A percentile compares a stretch with the other conserved stretches of the same genome.
These are phyloP conservation scores for Drosophila paramelanica DNA, from an alignment of 2,888 invertebrate species.

Conservation along the genomic window DNA sequence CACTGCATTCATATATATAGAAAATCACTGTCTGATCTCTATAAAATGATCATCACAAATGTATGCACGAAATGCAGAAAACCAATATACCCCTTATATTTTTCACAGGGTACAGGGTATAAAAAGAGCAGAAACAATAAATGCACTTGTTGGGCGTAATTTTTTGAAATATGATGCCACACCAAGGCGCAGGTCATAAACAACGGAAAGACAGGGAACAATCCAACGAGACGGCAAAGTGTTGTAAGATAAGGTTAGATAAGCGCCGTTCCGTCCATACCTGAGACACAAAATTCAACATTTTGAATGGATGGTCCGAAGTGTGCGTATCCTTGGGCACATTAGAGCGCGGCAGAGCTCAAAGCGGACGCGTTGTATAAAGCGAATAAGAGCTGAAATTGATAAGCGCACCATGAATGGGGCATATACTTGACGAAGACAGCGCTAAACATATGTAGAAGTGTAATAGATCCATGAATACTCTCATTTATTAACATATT, in stretches of 20 bases:
- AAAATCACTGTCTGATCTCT: no score
- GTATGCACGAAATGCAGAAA: background rate
- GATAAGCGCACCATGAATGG: slow-evolving; percentile 40
- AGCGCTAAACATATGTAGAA: slow-evolving; percentile 1
- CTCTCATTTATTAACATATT: background rate
- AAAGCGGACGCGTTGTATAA: slow-evolving; percentile 20
- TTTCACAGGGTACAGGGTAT: background rate
- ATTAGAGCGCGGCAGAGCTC: slow-evolving; percentile 39
- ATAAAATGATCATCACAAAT: no score
- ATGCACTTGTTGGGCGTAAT: slow-evolving; percentile 72
- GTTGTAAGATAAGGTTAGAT: slow-evolving; percentile 78
- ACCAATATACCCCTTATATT: background rate
- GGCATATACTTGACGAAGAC: slow-evolving; percentile 1
- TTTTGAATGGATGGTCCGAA: slow-evolving; percentile 25
- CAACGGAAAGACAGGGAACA: slow-evolving; percentile 48
- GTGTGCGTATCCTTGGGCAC: slow-evolving; percentile 26
- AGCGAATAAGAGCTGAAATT: slow-evolving; percentile 21
- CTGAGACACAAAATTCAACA: slow-evolving; percentile 28
- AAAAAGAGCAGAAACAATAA: slow-evolving; percentile 52
- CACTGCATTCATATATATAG: no score
- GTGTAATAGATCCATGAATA: slow-evolving; percentile 12
- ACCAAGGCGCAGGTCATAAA: slow-evolving; percentile 76
- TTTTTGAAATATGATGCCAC: slow-evolving; percentile 76
- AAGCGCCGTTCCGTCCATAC: slow-evolving; percentile 62
- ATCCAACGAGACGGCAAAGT: slow-evolving; percentile 59